Conservation (phyloP, 2,113 vertebrate genomes). For the Chaenogobius annularis region DNA sequence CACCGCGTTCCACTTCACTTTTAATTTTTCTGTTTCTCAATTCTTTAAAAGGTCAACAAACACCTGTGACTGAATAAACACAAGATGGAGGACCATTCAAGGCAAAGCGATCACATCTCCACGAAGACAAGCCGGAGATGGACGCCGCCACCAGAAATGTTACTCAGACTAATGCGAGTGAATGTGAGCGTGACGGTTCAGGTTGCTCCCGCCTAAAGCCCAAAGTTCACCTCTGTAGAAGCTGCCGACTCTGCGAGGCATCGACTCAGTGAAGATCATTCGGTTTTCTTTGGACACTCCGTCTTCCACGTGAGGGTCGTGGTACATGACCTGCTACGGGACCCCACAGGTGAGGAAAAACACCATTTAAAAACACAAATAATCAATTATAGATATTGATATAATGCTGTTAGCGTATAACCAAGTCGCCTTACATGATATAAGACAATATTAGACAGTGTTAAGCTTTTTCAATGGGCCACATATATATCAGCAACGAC, state of each 20-base stretch:
- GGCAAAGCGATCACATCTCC: too few species aligned
- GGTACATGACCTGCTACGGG: conserved; percentile 85
- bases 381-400: conserved; percentile 12
- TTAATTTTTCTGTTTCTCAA: too few species aligned
- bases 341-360: conserved; percentile 5
- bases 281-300: conserved; percentile 94
- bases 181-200: background rate
- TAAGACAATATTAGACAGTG: conserved; percentile 38
- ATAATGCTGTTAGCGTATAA: background rate
- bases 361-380: background rate
- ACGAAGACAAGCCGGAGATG: too few species aligned
- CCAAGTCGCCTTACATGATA: background rate
- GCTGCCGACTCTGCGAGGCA: conserved; percentile 95
- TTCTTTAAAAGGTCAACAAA: too few species aligned
- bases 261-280: conserved; percentile 94
- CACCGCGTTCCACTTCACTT: too few species aligned
- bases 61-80: too few species aligned
- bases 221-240: conserved; percentile 90
- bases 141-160: too few species aligned
- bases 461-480: conserved; percentile 38
- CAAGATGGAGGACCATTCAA: too few species aligned
- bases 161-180: background rate
- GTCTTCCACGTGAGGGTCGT: conserved; percentile 91
- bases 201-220: background rate
- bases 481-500: conserved; percentile 64